Conservation (phyloP, 2,113 vertebrate genomes). For the Pionites leucogaster region DNA sequence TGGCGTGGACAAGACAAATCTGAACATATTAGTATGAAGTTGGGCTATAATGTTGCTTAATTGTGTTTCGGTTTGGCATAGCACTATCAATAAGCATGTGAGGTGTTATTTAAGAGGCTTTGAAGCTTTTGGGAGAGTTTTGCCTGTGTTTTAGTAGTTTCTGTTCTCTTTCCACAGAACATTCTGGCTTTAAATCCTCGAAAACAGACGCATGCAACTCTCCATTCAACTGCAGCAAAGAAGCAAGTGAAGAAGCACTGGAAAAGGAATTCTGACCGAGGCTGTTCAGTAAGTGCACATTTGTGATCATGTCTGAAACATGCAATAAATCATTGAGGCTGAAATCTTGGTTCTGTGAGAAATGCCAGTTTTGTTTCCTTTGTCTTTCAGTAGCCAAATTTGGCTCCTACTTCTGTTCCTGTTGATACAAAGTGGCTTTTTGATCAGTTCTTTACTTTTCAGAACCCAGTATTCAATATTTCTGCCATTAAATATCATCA, state of each 20-base stretch:
- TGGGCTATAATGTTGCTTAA: background rate
- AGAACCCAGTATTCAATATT: background rate
- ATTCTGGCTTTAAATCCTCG: slow-evolving; percentile 87
- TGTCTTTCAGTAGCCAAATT: background rate
- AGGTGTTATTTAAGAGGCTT: background rate
- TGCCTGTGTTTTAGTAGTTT: background rate
- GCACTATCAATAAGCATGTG: background rate
- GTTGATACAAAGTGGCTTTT: background rate
- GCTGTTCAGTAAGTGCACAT: slow-evolving; percentile 80
- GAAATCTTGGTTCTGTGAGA: background rate
- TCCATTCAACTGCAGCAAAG: slow-evolving; percentile 85
- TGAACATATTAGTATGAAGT: background rate
- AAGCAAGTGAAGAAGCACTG: slow-evolving; percentile 89
- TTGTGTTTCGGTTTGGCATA: background rate
- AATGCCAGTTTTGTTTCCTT: background rate
- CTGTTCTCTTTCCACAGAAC: slow-evolving; percentile 67
- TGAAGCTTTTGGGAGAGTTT: background rate
- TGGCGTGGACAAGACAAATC: background rate
- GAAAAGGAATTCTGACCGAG: slow-evolving; percentile 87
- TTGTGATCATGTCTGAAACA: background rate
- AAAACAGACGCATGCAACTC: slow-evolving; percentile 76
- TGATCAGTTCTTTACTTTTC: background rate
- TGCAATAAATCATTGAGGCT: background rate
- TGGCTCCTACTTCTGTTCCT: background rate
- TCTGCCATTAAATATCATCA: background rate